A percentile compares a stretch with the other conserved stretches of the same genome.
Evolutionary conservation across 1,140 invertebrate genomes (phyloP).

Genomic region (Trypoxylus dichotomus): DNA sequence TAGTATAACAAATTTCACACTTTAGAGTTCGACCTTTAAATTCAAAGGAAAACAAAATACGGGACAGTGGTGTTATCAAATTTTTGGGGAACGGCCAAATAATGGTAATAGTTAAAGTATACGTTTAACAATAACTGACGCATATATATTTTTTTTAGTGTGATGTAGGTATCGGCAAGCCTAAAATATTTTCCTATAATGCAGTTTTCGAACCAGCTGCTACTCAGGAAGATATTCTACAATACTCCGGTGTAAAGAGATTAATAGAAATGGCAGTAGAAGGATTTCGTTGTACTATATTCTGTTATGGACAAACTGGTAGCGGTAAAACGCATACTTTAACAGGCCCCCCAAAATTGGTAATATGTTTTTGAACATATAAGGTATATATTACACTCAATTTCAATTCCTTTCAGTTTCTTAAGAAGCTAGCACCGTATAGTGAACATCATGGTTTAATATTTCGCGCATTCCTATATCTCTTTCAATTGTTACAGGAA

Average conservation of each 20-base stretch:
- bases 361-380: conserved; percentile 53
- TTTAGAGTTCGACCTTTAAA: conserved; percentile 71
- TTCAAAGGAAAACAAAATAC: conserved; percentile 65
- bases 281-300: conserved; percentile 89
- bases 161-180: conserved; percentile 54
- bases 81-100: conserved; percentile 81
- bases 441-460: conserved; percentile 80
- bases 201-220: conserved; percentile 87
- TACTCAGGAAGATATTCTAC: conserved; percentile 77
- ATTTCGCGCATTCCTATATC: conserved; percentile 86
- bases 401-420: conserved; percentile 62
- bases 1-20: conserved; percentile 32
- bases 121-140: neutral
- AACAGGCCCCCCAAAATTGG: conserved; percentile 86
- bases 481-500: conserved; percentile 80
- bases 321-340: conserved; percentile 96
- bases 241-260: conserved; percentile 81
- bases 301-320: conserved; percentile 97
- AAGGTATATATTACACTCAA: conserved; percentile 33
- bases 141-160: neutral
- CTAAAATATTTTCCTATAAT: conserved; percentile 82
- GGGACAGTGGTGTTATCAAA: conserved; percentile 65
- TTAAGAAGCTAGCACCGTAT: conserved; percentile 59
- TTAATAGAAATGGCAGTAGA: conserved; percentile 91
- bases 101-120: conserved; percentile 56